Base-by-base conservation (phyloP, 1,140 invertebrate genomes). In the Pollicipes pollicipes region DNA sequence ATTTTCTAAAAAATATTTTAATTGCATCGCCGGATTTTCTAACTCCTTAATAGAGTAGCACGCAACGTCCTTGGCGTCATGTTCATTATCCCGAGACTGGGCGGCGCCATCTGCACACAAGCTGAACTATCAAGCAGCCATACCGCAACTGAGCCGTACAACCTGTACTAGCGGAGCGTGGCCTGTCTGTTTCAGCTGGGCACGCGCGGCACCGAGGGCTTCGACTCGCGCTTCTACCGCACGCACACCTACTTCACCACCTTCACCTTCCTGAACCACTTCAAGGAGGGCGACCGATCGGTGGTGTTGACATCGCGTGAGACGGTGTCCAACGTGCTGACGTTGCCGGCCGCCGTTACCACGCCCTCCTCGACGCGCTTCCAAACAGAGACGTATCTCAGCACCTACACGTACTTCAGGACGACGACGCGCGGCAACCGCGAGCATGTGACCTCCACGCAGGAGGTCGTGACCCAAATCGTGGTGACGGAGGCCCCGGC, bases 361-460 rank as follows among this genome's bases (percentile, higher is more conserved):
- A 37, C n/a, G 32, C 66, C 8, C 81, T 82, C 26, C 35, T 69
- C 30, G 66, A 69, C 30, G 69, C 70, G 32, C 16, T 80, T 81
- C 72, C 84, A 88, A 77, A 88, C 87, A 16, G 88, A 88, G 75
- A 88, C 87, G 6, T 89, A 89, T 75, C 82, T 85, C 66, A 88
- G 85, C 70, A 88, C 85, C 29, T 82, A 87, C 68, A 75, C 73
- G 30, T 75, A 73, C 74, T 75, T 72, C 68, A 75, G 72, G 66
- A 75, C 75, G 1, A 35, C 70, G 28, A 45, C 69, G 58, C 70
- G 69, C 35, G 73, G 69, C 1, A 26, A 26, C 13, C 69, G n/a
- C 13, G 35, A 71, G 26, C 72, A 73, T 70, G 74, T 74, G 32
- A 72, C 68, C 27, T 73, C 83, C 29, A 82, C 83, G 74, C 75